phyloP scores from a whole-genome alignment of 2,113 vertebrate species.

The Plectropomus leopardus region DNA sequence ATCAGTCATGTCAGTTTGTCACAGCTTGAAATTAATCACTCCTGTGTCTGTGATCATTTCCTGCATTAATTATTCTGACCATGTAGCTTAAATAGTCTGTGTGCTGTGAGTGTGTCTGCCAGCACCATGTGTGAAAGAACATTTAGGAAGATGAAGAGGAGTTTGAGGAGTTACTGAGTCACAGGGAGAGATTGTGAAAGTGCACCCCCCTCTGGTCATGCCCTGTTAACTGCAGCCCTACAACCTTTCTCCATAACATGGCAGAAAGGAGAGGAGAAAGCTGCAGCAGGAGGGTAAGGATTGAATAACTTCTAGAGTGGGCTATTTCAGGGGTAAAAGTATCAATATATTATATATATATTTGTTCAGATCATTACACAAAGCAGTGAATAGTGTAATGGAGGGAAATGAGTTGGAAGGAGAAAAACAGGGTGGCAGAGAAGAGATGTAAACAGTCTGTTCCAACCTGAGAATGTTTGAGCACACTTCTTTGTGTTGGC shows the following conservation, averaged over 20 bases:
- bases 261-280: constrained; percentile 30
- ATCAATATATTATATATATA: constrained; percentile 37
- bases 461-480: constrained; percentile 35
- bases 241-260: constrained; percentile 72
- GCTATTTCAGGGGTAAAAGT: background rate
- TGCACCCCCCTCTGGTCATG: constrained; percentile 80
- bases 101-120: constrained; percentile 53
- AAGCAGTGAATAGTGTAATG: background rate
- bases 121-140: constrained; percentile 55
- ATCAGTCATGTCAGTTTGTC: constrained; percentile 66
- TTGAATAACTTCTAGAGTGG: background rate
- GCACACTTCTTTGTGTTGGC: constrained; percentile 38
- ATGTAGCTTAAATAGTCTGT: constrained; percentile 79
- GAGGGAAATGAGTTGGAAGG: constrained; percentile 11
- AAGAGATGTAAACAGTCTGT: constrained; percentile 54
- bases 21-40: constrained; percentile 69
- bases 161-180: constrained; percentile 74
- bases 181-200: constrained; percentile 83
- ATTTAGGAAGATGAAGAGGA: constrained; percentile 72
- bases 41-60: constrained; percentile 55
- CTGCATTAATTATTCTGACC: constrained; percentile 79
- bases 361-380: constrained; percentile 28
- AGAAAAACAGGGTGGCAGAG: constrained; percentile 25
- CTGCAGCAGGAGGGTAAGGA: background rate
- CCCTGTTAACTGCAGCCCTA: constrained; percentile 71